Evolutionary conservation across 1,140 invertebrate genomes (phyloP).

Genomic region (Drosophila simulans): DNA sequence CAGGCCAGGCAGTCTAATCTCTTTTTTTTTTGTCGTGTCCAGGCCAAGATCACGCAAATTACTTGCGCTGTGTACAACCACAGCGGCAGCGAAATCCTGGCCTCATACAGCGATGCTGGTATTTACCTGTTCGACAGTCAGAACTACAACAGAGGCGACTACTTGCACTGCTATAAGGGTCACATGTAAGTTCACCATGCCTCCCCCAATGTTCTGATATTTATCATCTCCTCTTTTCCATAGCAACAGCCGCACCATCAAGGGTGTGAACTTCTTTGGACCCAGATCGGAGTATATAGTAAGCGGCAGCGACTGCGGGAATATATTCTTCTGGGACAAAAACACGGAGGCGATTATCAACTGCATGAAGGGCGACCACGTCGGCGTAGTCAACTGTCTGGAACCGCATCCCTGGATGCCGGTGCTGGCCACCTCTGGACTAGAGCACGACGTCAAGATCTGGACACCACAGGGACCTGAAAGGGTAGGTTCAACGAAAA

Average conservation of each 20-base stretch:
- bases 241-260: slow-evolving; percentile 92
- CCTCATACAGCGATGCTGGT: slow-evolving; percentile 96
- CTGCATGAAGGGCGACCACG: slow-evolving; percentile 93
- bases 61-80: slow-evolving; percentile 96
- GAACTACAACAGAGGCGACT: slow-evolving; percentile 85
- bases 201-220: not conserved
- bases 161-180: slow-evolving; percentile 91
- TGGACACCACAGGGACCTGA: slow-evolving; percentile 91
- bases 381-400: slow-evolving; percentile 96
- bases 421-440: slow-evolving; percentile 91
- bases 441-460: slow-evolving; percentile 96
- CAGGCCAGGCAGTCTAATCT: slow-evolving; percentile 14
- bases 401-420: slow-evolving; percentile 95
- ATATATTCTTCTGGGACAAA: slow-evolving; percentile 98
- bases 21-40: slow-evolving; percentile 2
- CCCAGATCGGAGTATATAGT: slow-evolving; percentile 95
- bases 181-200: slow-evolving; percentile 85
- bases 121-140: slow-evolving; percentile 95
- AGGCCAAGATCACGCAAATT: slow-evolving; percentile 86
- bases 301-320: slow-evolving; percentile 97
- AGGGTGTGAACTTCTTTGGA: slow-evolving; percentile 97
- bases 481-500: slow-evolving; percentile 35
- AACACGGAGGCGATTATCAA: slow-evolving; percentile 94
- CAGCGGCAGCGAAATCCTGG: slow-evolving; percentile 95
- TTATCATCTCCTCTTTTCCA: not conserved